These are phyloP conservation scores for Cephus pygmeus DNA, from an alignment of 2,888 invertebrate species.

Conservation along the genomic window DNA sequence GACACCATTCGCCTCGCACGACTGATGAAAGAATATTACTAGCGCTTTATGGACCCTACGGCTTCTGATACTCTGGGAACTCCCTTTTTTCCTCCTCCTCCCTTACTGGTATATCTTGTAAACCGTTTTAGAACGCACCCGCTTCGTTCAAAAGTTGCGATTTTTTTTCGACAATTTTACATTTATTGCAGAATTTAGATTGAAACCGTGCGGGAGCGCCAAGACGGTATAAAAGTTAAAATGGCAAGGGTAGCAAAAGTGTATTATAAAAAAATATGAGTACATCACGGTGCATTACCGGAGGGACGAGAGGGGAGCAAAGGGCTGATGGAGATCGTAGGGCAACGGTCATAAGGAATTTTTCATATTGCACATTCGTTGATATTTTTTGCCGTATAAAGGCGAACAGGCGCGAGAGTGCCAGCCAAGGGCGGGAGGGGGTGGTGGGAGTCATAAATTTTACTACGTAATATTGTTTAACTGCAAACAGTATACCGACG, in stretches of 20 bases:
- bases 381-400: constrained; percentile 43
- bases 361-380: constrained; percentile 58
- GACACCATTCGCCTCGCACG: constrained; percentile 16
- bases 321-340: neutral
- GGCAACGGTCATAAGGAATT: constrained; percentile 58
- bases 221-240: neutral
- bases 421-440: constrained; percentile 14
- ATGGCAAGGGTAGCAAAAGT: neutral
- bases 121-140: neutral
- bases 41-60: constrained; percentile 48
- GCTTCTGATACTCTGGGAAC: neutral
- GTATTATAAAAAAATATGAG: neutral
- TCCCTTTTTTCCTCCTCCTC: neutral
- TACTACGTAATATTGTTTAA: constrained; percentile 64
- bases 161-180: neutral
- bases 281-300: neutral
- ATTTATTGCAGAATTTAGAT: neutral
- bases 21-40: constrained; percentile 59
- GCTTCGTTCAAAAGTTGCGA: neutral
- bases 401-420: neutral
- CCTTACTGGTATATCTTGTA: neutral
- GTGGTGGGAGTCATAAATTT: constrained; percentile 55
- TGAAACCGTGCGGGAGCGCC: neutral
- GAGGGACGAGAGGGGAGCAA: neutral
- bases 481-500: constrained; percentile 60